Evolutionary conservation across 2,888 invertebrate genomes (phyloP).

Genomic region (Blera fallax): DNA sequence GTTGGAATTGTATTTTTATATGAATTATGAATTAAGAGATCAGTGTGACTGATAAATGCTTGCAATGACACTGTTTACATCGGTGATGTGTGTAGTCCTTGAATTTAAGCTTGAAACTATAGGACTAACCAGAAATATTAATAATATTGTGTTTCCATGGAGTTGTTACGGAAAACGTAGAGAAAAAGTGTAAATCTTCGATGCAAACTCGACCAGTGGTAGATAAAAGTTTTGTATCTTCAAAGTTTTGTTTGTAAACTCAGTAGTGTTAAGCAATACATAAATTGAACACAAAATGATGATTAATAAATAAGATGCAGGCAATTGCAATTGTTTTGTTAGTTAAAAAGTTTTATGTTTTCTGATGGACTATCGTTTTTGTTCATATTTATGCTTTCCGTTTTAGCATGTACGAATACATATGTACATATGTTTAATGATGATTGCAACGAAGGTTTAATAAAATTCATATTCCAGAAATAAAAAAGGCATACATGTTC

Average conservation of each 20-base stretch:
- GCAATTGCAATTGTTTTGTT: slow-evolving; percentile 16
- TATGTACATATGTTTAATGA: no score
- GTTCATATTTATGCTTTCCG: no score
- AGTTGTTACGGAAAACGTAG: not conserved
- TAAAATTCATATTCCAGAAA: not conserved
- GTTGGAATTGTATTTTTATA: not conserved
- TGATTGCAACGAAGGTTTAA: not conserved
- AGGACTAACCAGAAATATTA: no score
- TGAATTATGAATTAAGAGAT: not conserved
- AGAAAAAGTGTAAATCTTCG: not conserved
- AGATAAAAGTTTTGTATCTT: not conserved
- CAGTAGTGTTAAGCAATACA: not conserved
- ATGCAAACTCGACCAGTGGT: not conserved
- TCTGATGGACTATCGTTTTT: no score
- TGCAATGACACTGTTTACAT: not conserved
- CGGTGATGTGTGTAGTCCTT: not conserved
- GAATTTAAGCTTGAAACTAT: not conserved
- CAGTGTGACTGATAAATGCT: not conserved
- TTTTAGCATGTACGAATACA: no score
- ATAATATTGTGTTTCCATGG: no score
- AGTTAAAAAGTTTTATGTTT: not conserved
- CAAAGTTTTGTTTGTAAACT: not conserved
- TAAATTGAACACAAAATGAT: not conserved
- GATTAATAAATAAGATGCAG: not conserved
- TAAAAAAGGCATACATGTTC: no score